Conservation (phyloP, 2,797 vertebrate species). For the Enteromius thamalakanensis region DNA sequence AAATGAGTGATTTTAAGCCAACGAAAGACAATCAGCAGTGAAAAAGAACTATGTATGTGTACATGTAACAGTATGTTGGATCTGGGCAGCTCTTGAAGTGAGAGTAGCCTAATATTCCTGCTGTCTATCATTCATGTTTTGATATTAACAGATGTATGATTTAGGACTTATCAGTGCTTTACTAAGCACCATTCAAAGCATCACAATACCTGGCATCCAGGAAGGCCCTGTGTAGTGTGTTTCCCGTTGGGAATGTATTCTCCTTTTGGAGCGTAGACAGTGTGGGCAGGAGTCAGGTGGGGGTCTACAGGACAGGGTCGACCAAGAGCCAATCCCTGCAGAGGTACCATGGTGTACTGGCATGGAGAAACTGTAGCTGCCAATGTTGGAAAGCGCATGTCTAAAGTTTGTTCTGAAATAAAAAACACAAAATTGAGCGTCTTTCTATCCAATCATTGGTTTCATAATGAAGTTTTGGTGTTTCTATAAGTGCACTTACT, state of each 20-base stretch:
- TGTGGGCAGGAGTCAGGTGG: constrained; percentile 72
- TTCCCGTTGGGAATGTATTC: constrained; percentile 77
- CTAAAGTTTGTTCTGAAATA: constrained; percentile 88
- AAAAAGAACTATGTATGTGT: not conserved
- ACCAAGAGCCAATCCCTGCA: constrained; percentile 82
- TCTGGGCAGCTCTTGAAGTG: not conserved
- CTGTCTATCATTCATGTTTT: not conserved
- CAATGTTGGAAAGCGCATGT: constrained; percentile 87
- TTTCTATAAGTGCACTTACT: constrained; percentile 78
- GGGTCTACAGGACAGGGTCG: constrained; percentile 80
- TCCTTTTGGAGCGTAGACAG: constrained; percentile 71
- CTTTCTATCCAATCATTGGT: not conserved
- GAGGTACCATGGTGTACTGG: constrained; percentile 96
- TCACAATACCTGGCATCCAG: constrained; percentile 81
- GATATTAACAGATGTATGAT: not conserved
- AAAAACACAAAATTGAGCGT: not conserved
- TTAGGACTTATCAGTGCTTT: not conserved
- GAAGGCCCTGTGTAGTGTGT: constrained; percentile 75
- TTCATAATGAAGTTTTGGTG: not conserved
- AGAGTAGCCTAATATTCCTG: not conserved
- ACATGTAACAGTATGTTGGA: not conserved
- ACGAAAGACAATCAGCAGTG: not conserved
- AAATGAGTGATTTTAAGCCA: not conserved
- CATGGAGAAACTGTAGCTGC: constrained; percentile 85
- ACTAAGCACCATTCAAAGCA: not conserved